Base-by-base conservation (phyloP, 2,888 invertebrate genomes). In the Parnassius mnemosyne region DNA sequence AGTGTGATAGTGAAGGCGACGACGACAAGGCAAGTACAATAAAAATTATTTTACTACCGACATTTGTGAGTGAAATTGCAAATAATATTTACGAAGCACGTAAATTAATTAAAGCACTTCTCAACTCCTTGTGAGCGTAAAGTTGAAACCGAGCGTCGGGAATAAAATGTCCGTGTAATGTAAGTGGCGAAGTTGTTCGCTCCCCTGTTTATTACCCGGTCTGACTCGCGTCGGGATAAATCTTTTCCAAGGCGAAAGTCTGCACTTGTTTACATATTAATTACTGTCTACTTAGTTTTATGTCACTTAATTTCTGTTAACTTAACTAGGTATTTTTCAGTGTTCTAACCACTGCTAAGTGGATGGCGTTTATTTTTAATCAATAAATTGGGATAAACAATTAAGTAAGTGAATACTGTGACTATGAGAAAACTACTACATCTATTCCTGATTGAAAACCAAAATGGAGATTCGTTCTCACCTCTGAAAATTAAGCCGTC, bases 1-100 rank as follows among this genome's bases (percentile, higher is more conserved):
- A 97, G 96, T 97, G 96, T 96, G 96, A 96, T 96, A 97, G 96
- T 94, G 96, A 96, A 94, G 96, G 95, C 92, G 96, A 96, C 92
- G 96, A 96, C 92, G 96, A 96, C 93, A 96, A 96, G 96, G 96
- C 95, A 93, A 94, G 95, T 89, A 78, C 68, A 71, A 74, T 78
- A 42, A 63, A 60, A 71, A 73, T 77, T 75, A 74, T 79, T 78
- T 70, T 65, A 66, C 65, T 20, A 44, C 50, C 57, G 61, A 53
- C 64, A 61, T 65, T 65, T 65, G 49, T 59, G 63, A 66, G 67
- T 74, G 71, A 70, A 73, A 56, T 61, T 56, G 59, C 59, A 44
- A 34, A 72, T 73, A 71, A 74, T 80, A 79, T 84, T 81, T 78
- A 79, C 77, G 78, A 80, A 79, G 79, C 77, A 74, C 76, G 79